A percentile compares a stretch with the other conserved stretches of the same genome.
Conservation (phyloP, 2,797 vertebrate genomes). For the Lepus townsendii region DNA sequence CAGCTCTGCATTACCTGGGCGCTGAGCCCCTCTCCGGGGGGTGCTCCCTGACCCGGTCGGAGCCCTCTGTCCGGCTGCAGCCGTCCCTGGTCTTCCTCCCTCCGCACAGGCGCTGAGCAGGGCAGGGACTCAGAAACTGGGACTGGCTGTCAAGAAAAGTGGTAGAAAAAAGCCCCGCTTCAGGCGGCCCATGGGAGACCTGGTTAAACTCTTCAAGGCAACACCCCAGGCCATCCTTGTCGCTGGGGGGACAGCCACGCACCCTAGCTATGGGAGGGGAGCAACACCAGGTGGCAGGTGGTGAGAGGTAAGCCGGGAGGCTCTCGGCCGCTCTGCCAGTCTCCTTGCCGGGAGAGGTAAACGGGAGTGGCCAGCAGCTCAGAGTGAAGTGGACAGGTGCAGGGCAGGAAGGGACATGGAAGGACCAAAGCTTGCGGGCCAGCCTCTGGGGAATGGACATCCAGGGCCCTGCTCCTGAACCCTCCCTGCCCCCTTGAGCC, state of each 20-base stretch:
- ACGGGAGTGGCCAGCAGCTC: neutral
- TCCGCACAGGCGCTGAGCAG: neutral
- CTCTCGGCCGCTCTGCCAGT: neutral
- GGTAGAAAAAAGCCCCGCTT: neutral
- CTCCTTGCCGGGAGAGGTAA: neutral
- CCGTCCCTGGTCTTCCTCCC: neutral
- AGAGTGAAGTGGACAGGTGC: rapidly evolving
- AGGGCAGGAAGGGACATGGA: neutral
- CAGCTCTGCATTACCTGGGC: neutral
- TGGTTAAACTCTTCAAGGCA: neutral
- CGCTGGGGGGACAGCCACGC: neutral
- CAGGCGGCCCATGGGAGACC: neutral
- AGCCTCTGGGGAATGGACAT: rapidly evolving
- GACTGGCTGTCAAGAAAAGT: neutral
- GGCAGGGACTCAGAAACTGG: neutral
- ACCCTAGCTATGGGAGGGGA: too few relatives aligned
- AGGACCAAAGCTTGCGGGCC: neutral
- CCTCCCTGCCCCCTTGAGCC: neutral
- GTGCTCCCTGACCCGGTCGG: neutral
- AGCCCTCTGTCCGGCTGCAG: too few relatives aligned
- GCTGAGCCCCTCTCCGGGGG: neutral
- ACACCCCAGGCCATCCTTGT: neutral
- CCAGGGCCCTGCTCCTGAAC: neutral
- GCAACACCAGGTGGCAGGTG: too few relatives aligned
- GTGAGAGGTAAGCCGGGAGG: neutral